Evolutionary conservation across 2,797 vertebrate genomes (phyloP).

Genomic region (Sebastes steindachneri): DNA sequence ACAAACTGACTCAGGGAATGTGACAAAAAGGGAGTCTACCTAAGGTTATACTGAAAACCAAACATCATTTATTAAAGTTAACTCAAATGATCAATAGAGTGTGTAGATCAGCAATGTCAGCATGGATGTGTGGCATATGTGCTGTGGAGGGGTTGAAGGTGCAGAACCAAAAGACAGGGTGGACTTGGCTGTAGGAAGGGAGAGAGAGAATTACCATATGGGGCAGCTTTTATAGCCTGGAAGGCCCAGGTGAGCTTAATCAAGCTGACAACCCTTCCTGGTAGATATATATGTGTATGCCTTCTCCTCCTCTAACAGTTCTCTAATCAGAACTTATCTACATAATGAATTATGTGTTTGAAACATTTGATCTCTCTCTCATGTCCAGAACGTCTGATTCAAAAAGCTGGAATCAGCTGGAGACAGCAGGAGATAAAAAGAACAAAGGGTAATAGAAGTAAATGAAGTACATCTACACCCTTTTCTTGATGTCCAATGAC

Average conservation of each 20-base stretch:
- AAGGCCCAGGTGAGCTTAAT: no score
- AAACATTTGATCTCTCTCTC: neutral
- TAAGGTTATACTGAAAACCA: no score
- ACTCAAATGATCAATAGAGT: no score
- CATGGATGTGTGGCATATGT: no score
- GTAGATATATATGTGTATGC: neutral
- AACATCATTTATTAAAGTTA: no score
- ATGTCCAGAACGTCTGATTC: neutral
- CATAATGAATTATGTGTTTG: neutral
- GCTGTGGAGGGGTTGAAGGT: no score
- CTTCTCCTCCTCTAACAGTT: neutral
- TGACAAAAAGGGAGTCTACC: neutral
- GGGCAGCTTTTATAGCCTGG: no score
- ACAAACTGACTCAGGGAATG: no score
- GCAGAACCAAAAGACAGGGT: neutral
- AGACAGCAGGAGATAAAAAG: neutral
- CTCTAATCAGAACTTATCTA: neutral
- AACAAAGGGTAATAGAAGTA: neutral
- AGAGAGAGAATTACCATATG: no score
- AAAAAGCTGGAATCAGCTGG: neutral
- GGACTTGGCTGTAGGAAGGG: no score
- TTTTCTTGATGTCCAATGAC: neutral
- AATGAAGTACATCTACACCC: neutral
- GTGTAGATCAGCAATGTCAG: no score
- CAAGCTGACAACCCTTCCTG: no score